These are phyloP conservation scores for Spilarctia lutea DNA, from an alignment of 2,888 invertebrate genomes.

Conservation along the genomic window DNA sequence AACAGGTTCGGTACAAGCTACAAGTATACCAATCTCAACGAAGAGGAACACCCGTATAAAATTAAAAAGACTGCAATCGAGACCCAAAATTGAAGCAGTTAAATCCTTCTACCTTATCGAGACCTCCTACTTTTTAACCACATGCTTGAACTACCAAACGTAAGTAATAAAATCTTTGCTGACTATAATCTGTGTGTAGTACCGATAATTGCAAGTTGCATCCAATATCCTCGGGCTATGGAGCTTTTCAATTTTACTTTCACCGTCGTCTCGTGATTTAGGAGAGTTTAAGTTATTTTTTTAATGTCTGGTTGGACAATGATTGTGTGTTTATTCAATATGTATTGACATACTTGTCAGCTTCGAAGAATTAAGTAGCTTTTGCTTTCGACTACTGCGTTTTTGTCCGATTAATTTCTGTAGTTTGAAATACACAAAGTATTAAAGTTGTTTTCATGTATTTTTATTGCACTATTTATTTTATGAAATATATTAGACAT, in stretches of 20 bases:
- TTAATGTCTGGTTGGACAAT: constrained; percentile 9
- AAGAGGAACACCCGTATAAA: background rate
- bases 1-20: background rate
- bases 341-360: background rate
- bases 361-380: background rate
- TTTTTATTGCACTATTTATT: too few species aligned
- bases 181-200: constrained; percentile 43
- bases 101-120: constrained; percentile 22
- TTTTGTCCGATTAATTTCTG: background rate
- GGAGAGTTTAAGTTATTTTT: constrained; percentile 37
- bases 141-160: constrained; percentile 17
- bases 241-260: constrained; percentile 40
- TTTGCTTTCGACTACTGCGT: background rate
- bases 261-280: constrained; percentile 47
- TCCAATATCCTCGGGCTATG: constrained; percentile 35
- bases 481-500: too few species aligned
- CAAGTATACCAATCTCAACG: background rate
- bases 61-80: background rate
- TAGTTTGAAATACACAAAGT: too few species aligned
- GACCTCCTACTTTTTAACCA: constrained; percentile 20
- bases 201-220: constrained; percentile 49
- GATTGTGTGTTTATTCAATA: constrained; percentile 9
- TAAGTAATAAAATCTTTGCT: constrained; percentile 36
- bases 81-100: constrained; percentile 10
- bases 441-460: too few species aligned